A percentile compares a stretch with the other conserved stretches of the same genome.
These are phyloP conservation scores for Crenichthys baileyi DNA, from an alignment of 2,797 vertebrate species.

Conservation along the genomic window DNA sequence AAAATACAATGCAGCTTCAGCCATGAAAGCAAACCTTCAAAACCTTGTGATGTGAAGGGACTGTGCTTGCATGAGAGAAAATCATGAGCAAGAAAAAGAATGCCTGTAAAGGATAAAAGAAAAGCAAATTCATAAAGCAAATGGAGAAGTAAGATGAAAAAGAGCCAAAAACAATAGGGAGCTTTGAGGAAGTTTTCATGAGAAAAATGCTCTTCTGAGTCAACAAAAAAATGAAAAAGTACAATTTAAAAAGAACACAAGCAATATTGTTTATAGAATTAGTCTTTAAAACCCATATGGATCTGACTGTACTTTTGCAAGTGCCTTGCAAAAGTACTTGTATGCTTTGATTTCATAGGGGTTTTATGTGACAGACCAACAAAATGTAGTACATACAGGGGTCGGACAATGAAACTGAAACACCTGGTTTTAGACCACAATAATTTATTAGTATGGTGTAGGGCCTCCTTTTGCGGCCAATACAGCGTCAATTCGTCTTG, in stretches of 20 bases:
- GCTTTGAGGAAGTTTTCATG: background rate
- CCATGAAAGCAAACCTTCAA: slow-evolving; percentile 17
- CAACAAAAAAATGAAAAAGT: background rate
- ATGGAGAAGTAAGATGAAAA: slow-evolving; percentile 5
- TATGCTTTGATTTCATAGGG: background rate
- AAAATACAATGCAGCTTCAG: slow-evolving; percentile 1
- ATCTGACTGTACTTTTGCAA: background rate
- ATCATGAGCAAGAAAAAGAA: background rate
- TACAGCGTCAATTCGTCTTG: no score
- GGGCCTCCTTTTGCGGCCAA: no score
- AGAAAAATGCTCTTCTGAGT: background rate
- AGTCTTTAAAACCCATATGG: background rate
- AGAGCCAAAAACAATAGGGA: background rate
- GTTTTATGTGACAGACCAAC: background rate
- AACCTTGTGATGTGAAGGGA: background rate
- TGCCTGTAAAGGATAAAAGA: background rate
- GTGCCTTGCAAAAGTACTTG: background rate
- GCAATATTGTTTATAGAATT: no score
- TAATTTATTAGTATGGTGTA: no score
- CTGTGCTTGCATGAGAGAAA: background rate
- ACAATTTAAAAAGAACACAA: background rate
- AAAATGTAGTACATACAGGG: background rate
- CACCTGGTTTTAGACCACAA: no score
- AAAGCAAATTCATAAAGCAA: slow-evolving; percentile 9
- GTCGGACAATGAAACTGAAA: no score